These are phyloP conservation scores for Papilio helenus DNA, from an alignment of 1,140 invertebrate genomes.

Conservation along the genomic window DNA sequence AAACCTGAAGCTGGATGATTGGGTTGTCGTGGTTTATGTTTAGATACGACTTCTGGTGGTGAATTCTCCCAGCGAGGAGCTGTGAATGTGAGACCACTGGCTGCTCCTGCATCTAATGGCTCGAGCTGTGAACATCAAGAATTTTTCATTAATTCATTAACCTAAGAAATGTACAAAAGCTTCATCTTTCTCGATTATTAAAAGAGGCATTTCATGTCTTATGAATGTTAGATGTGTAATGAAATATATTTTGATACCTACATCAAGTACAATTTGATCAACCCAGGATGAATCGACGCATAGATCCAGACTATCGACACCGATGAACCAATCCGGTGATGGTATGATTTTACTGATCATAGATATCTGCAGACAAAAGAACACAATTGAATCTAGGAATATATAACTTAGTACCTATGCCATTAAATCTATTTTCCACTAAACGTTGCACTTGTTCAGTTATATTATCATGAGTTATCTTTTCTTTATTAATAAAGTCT, in stretches of 20 bases:
- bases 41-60: conserved; percentile 92
- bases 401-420: too few relatives aligned
- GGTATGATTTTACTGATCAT: conserved; percentile 93
- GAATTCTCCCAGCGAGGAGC: conserved; percentile 95
- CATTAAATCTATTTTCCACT: too few relatives aligned
- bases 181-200: background rate
- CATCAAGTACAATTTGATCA: conserved; percentile 92
- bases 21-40: conserved; percentile 93
- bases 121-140: conserved; percentile 85
- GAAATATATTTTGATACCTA: conserved; percentile 50
- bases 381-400: too few relatives aligned
- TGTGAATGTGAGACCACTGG: conserved; percentile 97
- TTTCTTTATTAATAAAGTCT: too few relatives aligned
- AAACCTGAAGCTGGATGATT: conserved; percentile 96
- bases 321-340: conserved; percentile 99
- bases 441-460: too few relatives aligned
- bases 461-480: too few relatives aligned
- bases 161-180: background rate
- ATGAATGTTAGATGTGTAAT: too few relatives aligned
- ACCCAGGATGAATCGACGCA: conserved; percentile 97
- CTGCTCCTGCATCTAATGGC: conserved; percentile 97
- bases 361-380: conserved; percentile 84
- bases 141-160: background rate
- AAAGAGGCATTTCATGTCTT: background rate
- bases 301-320: conserved; percentile 92